Evolutionary conservation across 1,140 invertebrate genomes (phyloP), one percentile per base, ranked within the genome.

Genomic region (Papilio dardanus): DNA sequence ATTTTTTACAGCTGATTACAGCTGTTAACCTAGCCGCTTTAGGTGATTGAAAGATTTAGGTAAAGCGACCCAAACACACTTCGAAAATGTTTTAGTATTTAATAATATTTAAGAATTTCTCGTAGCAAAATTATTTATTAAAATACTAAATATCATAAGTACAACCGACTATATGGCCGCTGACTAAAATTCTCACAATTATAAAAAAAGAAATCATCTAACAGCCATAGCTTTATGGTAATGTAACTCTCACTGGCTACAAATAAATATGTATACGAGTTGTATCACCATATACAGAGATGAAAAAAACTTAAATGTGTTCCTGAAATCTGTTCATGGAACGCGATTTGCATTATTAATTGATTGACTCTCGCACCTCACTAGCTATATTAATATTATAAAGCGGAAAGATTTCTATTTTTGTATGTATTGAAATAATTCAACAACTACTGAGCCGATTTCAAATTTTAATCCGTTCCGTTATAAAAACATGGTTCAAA

Each of bases 281-380:
- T 62, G 35, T 76, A 81, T 77, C 77, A 74, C 74, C 85, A 76
- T 89, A 87, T 89, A 88, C 67, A 87, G 86, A 71, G 76, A n/a
- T n/a, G 74, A 78, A 79, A 75, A 35, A 71, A 33, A 79, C n/a
- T 46, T 77, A 79, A 81, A 80, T 81, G 82, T 80, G 81, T 40
- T 69, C 21, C 42, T 69, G 31, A 40, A 69, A 37, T 35, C 67
- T 65, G 78, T 69, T 10, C n/a, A 62, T 24, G 67, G 33, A 69
- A 35, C n/a, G 35, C 67, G 31, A 37, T 69, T 69, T 21, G 19
- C 67, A 69, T 69, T 37, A 69, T 37, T 40, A 35, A 69, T 69
- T 67, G n/a, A 50, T 50, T 62, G 54, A 62, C 21, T 28, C 10
- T 62, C 24, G 16, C 54, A 62, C 54, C 24, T 62, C 54, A 46